These are phyloP conservation scores for Halesus radiatus DNA, from an alignment of 1,140 invertebrate genomes.

Conservation along the genomic window DNA sequence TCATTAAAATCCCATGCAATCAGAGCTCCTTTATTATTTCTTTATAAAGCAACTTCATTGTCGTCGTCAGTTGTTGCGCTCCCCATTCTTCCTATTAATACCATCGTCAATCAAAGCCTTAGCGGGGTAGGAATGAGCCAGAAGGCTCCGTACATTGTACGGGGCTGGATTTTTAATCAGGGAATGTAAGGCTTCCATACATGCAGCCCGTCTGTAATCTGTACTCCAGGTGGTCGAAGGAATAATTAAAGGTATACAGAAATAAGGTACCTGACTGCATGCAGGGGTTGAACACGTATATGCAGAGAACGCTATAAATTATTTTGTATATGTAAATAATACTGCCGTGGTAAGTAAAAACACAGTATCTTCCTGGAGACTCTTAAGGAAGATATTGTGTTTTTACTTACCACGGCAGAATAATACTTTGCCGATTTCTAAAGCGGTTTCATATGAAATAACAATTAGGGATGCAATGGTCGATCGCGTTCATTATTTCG, in stretches of 20 bases:
- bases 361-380: too few species aligned
- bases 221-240: slow-evolving; percentile 14
- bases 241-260: slow-evolving; percentile 12
- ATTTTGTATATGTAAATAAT: too few species aligned
- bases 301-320: too few species aligned
- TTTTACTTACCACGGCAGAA: too few species aligned
- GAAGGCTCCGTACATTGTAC: too few species aligned
- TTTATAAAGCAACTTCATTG: background rate
- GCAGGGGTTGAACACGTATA: background rate
- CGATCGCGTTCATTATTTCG: too few species aligned
- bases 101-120: slow-evolving; percentile 15
- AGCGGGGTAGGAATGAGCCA: background rate
- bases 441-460: too few species aligned
- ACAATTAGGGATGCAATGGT: too few species aligned
- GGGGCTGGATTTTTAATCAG: slow-evolving; percentile 27
- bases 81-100: slow-evolving; percentile 26
- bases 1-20: slow-evolving; percentile 17
- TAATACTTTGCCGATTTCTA: too few species aligned
- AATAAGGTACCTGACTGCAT: background rate
- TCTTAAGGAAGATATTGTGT: too few species aligned
- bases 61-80: background rate
- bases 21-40: background rate
- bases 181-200: slow-evolving; percentile 7
- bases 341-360: too few species aligned
- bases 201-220: background rate